Percentiles rank a stretch among this genome's conserved stretches.
phyloP scores from a whole-genome alignment of 2,888 invertebrate genomes.

The Andrena bicolor region DNA sequence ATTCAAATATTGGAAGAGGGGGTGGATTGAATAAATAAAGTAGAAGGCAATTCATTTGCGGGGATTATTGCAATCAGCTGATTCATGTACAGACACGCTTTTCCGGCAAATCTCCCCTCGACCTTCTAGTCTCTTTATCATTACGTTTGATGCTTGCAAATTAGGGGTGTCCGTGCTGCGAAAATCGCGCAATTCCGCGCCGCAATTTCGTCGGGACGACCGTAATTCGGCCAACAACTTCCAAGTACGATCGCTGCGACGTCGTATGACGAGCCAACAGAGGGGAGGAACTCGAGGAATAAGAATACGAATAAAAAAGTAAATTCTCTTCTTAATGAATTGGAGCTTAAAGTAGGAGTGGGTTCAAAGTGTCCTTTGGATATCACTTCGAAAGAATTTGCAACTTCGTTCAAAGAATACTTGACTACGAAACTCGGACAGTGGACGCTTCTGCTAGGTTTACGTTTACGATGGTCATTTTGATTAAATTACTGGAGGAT shows the following conservation, averaged over 20 bases:
- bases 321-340: slow-evolving; percentile 19
- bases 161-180: slow-evolving; percentile 56
- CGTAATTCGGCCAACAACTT: slow-evolving; percentile 59
- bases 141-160: slow-evolving; percentile 19
- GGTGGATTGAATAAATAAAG: slow-evolving; percentile 23
- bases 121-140: slow-evolving; percentile 37
- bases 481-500: slow-evolving; percentile 19
- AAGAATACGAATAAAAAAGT: slow-evolving; percentile 10
- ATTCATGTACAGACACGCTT: slow-evolving; percentile 16
- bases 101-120: background rate
- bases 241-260: slow-evolving; percentile 22
- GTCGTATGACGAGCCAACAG: slow-evolving; percentile 53
- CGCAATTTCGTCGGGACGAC: slow-evolving; percentile 53
- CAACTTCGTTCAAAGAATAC: background rate
- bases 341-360: too few relatives aligned
- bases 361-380: too few relatives aligned
- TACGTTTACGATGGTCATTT: slow-evolving; percentile 44
- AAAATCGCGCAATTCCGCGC: slow-evolving; percentile 62
- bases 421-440: background rate
- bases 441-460: background rate
- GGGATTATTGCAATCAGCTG: slow-evolving; percentile 23
- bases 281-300: slow-evolving; percentile 18
- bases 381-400: slow-evolving; percentile 11
- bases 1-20: slow-evolving; percentile 1
- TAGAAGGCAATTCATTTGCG: background rate